phyloP scores from a whole-genome alignment of 2,888 invertebrate genomes.

The Bombyx huttoni region DNA sequence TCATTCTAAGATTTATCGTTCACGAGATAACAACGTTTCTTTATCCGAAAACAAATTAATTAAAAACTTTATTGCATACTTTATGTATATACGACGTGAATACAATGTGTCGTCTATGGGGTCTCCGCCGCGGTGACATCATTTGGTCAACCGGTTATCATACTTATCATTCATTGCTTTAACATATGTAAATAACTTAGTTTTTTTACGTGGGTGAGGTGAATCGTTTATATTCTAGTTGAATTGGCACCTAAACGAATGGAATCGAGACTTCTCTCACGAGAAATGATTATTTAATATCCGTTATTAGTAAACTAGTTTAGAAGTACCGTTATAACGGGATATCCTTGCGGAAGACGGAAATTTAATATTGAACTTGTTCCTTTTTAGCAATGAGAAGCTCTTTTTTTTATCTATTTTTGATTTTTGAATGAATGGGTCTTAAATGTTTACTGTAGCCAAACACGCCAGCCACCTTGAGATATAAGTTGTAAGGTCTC shows the following conservation, averaged over 20 bases:
- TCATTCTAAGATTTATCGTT: not conserved
- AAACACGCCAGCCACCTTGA: no score
- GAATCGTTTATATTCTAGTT: not conserved
- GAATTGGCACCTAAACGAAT: not conserved
- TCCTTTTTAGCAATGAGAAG: not conserved
- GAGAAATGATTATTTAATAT: not conserved
- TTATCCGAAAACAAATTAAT: not conserved
- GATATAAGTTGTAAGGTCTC: no score
- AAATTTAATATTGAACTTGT: not conserved
- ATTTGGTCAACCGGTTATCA: slow-evolving; percentile 5
- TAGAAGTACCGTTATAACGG: not conserved
- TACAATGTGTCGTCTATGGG: not conserved
- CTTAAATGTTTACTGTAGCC: no score
- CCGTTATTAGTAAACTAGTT: not conserved
- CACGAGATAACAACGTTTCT: not conserved
- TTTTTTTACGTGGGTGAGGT: not conserved
- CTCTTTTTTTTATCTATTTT: not conserved
- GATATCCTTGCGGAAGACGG: not conserved
- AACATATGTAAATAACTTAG: slow-evolving; percentile 1
- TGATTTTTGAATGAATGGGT: no score
- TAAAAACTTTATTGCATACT: not conserved
- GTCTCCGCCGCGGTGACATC: slow-evolving; percentile 3
- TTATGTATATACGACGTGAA: not conserved
- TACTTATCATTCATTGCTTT: slow-evolving; percentile 1
- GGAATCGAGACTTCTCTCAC: not conserved